Evolutionary conservation across 2,888 invertebrate genomes (phyloP).

Genomic region (Drymonia ruficornis): DNA sequence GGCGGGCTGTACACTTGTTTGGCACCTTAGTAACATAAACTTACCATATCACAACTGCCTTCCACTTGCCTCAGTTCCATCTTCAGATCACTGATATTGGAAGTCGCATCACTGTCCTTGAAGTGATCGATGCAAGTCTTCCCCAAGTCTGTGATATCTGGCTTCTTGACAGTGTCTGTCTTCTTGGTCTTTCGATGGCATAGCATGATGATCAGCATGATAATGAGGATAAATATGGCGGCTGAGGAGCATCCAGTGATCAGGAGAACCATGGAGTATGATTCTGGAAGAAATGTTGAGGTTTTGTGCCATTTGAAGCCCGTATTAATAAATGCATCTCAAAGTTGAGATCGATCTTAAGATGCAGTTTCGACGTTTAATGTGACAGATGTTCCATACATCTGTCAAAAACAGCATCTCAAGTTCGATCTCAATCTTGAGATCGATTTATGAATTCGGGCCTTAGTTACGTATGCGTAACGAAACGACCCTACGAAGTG

Average conservation of each 20-base stretch:
- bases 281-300: slow-evolving; percentile 82
- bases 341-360: too few species aligned
- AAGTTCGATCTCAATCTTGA: too few species aligned
- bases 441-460: too few species aligned
- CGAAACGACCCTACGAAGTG: too few species aligned
- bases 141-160: slow-evolving; percentile 74
- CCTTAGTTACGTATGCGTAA: too few species aligned
- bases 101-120: slow-evolving; percentile 93
- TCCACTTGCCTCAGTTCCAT: slow-evolving; percentile 93
- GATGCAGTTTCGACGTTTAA: too few species aligned
- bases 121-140: slow-evolving; percentile 72
- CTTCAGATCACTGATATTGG: slow-evolving; percentile 96
- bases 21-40: too few species aligned
- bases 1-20: too few species aligned
- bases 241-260: slow-evolving; percentile 90
- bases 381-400: too few species aligned
- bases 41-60: slow-evolving; percentile 90
- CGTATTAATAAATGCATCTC: too few species aligned
- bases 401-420: too few species aligned
- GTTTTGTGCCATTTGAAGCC: not conserved
- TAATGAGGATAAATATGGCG: slow-evolving; percentile 91
- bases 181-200: slow-evolving; percentile 87
- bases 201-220: slow-evolving; percentile 90
- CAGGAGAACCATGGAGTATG: slow-evolving; percentile 90
- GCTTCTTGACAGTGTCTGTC: slow-evolving; percentile 81